Percentiles rank a stretch among this genome's conserved stretches.
phyloP scores from a whole-genome alignment of 2,113 vertebrate genomes.

The Chaetura pelagica region DNA sequence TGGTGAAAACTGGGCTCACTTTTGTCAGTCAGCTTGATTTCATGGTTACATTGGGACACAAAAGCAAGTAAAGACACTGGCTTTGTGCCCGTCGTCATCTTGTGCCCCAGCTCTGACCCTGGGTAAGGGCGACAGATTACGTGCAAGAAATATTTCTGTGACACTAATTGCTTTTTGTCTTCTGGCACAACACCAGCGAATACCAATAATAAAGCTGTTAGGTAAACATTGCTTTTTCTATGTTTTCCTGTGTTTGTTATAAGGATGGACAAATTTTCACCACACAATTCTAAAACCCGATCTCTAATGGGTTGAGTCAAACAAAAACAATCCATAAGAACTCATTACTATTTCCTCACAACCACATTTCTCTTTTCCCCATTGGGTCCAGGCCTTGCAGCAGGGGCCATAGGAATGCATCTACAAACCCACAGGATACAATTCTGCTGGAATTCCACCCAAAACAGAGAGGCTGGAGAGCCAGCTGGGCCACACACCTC shows the following conservation, averaged over 20 bases:
- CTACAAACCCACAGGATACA: neutral
- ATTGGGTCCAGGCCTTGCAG: neutral
- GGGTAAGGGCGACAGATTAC: neutral
- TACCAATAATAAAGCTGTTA: neutral
- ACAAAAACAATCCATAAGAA: neutral
- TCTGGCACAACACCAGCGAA: neutral
- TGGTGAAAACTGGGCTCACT: neutral
- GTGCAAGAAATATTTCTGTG: neutral
- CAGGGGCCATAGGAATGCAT: neutral
- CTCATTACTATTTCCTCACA: neutral
- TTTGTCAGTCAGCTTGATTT: neutral
- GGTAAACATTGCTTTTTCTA: neutral
- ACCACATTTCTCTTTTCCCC: neutral
- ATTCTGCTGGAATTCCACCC: neutral
- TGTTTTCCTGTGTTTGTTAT: neutral
- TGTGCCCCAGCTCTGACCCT: neutral
- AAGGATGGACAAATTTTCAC: neutral
- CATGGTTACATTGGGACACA: neutral
- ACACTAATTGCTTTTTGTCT: neutral
- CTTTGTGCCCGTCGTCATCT: neutral
- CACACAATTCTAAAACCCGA: rapidly evolving
- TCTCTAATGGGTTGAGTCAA: neutral
- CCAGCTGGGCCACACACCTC: rapidly evolving
- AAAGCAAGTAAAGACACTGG: neutral
- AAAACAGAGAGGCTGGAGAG: neutral